Percentiles rank a stretch among this genome's conserved stretches.
Conservation (phyloP, 2,797 vertebrate species). For the Poeciliopsis paucimaculata region DNA sequence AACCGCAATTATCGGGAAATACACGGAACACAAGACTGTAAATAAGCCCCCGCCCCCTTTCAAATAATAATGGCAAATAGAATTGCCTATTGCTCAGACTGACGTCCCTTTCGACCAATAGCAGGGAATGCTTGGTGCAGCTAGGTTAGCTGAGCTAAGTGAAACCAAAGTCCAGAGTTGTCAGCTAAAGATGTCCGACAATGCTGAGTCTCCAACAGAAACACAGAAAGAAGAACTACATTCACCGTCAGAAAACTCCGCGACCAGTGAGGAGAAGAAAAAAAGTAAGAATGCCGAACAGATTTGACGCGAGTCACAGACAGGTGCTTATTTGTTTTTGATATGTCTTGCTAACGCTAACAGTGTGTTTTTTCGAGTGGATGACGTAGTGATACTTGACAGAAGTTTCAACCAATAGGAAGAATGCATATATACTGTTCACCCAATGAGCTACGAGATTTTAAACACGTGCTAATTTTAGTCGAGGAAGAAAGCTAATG, state of each 20-base stretch:
- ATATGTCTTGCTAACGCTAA: constrained; percentile 8
- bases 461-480: background rate
- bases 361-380: constrained; percentile 50
- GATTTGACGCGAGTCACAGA: background rate
- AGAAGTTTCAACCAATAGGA: constrained; percentile 52
- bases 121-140: background rate
- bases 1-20: constrained; percentile 27
- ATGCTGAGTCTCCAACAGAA: constrained; percentile 80
- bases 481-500: constrained; percentile 24
- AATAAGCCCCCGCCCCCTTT: constrained; percentile 1
- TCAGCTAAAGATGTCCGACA: constrained; percentile 80
- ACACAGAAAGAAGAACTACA: constrained; percentile 77
- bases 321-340: constrained; percentile 3
- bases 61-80: constrained; percentile 45
- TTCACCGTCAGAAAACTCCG: constrained; percentile 68
- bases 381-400: constrained; percentile 35
- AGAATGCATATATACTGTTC: background rate
- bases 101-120: constrained; percentile 57
- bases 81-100: constrained; percentile 1
- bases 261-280: constrained; percentile 80
- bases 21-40: constrained; percentile 8
- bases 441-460: constrained; percentile 52
- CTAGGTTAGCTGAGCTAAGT: background rate
- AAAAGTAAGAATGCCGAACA: constrained; percentile 74
- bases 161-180: background rate